A percentile compares a stretch with the other conserved stretches of the same genome.
These are phyloP conservation scores for Acinonyx jubatus DNA, from an alignment of 2,113 vertebrate species.

Conservation along the genomic window DNA sequence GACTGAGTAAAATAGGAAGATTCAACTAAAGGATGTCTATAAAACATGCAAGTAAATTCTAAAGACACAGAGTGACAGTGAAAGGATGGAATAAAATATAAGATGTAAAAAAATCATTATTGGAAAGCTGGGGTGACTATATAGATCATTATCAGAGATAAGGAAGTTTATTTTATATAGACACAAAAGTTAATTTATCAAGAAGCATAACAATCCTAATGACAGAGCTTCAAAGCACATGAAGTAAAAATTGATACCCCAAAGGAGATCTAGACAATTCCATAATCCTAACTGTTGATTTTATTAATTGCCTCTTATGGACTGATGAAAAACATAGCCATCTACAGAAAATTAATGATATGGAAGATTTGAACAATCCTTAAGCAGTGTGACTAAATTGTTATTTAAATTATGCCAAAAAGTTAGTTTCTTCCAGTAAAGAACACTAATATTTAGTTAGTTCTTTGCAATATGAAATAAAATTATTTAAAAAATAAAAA, in stretches of 20 bases:
- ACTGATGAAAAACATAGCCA: background rate
- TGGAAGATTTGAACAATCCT: background rate
- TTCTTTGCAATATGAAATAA: background rate
- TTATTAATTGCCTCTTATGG: background rate
- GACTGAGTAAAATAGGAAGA: background rate
- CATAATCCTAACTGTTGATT: background rate
- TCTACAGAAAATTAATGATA: background rate
- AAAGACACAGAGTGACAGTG: background rate
- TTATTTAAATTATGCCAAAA: background rate
- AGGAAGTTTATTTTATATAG: background rate
- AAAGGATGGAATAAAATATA: background rate
- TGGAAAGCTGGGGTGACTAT: background rate
- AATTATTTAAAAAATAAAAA: background rate
- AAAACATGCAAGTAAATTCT: background rate
- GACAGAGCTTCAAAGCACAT: background rate
- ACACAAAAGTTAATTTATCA: background rate
- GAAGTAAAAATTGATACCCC: background rate
- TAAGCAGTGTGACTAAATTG: background rate
- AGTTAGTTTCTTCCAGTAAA: background rate
- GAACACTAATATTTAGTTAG: background rate
- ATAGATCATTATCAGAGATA: background rate
- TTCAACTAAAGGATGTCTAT: background rate
- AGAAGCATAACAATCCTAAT: background rate
- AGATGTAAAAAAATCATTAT: background rate
- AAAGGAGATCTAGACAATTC: background rate